Conservation (phyloP, 2,888 invertebrate species). For the Drosophila kambysellisi region DNA sequence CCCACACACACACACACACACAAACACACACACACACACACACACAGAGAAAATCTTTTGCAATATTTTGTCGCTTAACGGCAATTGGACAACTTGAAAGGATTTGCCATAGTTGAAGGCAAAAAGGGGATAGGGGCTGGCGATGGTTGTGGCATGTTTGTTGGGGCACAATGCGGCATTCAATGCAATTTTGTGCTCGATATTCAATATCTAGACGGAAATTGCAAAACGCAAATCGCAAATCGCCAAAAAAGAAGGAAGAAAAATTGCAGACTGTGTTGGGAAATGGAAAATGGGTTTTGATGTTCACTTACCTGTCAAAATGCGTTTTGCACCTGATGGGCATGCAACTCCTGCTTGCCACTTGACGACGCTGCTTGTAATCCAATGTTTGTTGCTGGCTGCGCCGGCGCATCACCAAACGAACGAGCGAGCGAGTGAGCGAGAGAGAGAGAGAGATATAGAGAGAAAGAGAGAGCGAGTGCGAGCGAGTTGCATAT, state of each 20-base stretch:
- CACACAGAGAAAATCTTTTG: constrained; percentile 33
- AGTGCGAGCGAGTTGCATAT: constrained; percentile 12
- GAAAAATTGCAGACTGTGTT: neutral
- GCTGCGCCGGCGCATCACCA: constrained; percentile 27
- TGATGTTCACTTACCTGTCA: constrained; percentile 48
- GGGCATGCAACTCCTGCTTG: constrained; percentile 1
- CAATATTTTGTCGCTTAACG: constrained; percentile 41
- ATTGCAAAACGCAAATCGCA: constrained; percentile 38
- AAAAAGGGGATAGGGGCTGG: too few relatives aligned
- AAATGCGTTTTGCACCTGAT: constrained; percentile 12
- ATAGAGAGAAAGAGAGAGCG: neutral
- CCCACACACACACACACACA: neutral
- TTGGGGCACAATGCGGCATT: neutral
- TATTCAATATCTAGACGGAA: constrained; percentile 43
- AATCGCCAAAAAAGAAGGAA: neutral
- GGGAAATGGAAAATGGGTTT: constrained; percentile 19
- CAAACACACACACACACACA: neutral
- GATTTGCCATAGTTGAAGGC: constrained; percentile 15
- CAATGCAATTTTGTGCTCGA: constrained; percentile 27
- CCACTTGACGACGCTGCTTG: constrained; percentile 3
- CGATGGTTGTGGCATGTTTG: neutral
- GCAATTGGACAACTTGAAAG: constrained; percentile 51
- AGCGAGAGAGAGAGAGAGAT: neutral
- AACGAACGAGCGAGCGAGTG: neutral
- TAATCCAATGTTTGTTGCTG: constrained; percentile 35